phyloP scores from a whole-genome alignment of 2,113 vertebrate genomes.

The Indicator maculatus region DNA sequence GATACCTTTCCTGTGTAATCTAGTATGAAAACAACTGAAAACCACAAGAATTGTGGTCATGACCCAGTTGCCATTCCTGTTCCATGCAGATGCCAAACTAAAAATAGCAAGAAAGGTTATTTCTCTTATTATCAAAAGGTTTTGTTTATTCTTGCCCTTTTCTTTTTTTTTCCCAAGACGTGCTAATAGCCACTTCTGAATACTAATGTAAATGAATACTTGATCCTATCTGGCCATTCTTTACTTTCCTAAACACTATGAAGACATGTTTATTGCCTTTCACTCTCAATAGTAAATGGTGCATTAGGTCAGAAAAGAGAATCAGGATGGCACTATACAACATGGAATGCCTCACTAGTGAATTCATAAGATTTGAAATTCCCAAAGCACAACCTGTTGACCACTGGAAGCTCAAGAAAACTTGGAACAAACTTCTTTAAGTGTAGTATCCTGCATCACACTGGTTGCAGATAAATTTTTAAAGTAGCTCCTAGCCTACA shows the following conservation, averaged over 20 bases:
- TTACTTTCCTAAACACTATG: background rate
- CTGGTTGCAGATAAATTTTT: background rate
- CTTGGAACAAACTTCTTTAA: background rate
- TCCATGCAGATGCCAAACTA: background rate
- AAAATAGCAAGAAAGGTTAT: background rate
- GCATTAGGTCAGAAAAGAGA: background rate
- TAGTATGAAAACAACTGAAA: background rate
- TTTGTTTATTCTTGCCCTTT: background rate
- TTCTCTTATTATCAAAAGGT: background rate
- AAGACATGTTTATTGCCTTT: background rate
- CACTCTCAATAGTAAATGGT: background rate
- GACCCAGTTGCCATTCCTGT: background rate
- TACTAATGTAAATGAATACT: background rate
- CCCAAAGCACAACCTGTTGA: background rate
- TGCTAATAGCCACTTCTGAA: background rate
- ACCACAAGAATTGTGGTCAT: background rate
- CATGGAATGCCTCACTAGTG: background rate
- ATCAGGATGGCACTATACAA: background rate
- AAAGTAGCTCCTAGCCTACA: background rate
- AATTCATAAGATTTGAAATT: background rate
- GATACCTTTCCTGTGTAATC: background rate
- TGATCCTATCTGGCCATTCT: background rate
- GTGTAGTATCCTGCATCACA: background rate
- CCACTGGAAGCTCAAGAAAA: background rate
- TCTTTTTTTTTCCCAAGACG: background rate